phyloP scores from a whole-genome alignment of 2,113 vertebrate species.

The Nesoenas mayeri region DNA sequence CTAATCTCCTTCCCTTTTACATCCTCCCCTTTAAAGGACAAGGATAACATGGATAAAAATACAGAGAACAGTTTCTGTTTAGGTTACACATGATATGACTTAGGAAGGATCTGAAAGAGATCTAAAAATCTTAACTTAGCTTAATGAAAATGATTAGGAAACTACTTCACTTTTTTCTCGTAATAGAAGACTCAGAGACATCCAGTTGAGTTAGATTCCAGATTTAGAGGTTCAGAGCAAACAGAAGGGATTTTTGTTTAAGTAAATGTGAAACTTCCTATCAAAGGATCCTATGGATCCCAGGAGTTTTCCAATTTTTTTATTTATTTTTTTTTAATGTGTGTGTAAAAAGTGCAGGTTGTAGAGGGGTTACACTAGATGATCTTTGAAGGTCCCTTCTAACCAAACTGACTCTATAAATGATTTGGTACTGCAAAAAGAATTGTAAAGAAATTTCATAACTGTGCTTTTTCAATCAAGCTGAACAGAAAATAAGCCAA shows the following conservation, averaged over 20 bases:
- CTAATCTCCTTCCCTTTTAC: background rate
- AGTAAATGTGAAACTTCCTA: background rate
- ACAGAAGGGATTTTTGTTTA: background rate
- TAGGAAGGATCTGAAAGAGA: background rate
- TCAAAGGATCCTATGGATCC: background rate
- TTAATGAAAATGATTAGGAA: background rate
- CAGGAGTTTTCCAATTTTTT: background rate
- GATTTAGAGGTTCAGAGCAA: background rate
- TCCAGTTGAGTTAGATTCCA: background rate
- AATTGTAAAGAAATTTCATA: slow-evolving; percentile 38
- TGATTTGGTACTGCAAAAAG: slow-evolving; percentile 25
- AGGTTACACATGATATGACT: background rate
- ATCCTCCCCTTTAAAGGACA: background rate
- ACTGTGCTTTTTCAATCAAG: background rate
- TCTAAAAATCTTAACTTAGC: background rate
- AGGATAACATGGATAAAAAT: background rate
- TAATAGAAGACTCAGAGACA: background rate
- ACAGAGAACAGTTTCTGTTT: background rate
- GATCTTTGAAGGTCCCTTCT: too few relatives aligned
- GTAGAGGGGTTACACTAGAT: too few relatives aligned
- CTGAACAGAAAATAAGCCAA: slow-evolving; percentile 43
- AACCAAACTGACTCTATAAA: background rate
- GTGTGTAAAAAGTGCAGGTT: background rate
- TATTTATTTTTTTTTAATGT: background rate
- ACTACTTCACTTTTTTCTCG: background rate